phyloP scores from a whole-genome alignment of 1,140 invertebrate genomes.

The Drosophila sp. region DNA sequence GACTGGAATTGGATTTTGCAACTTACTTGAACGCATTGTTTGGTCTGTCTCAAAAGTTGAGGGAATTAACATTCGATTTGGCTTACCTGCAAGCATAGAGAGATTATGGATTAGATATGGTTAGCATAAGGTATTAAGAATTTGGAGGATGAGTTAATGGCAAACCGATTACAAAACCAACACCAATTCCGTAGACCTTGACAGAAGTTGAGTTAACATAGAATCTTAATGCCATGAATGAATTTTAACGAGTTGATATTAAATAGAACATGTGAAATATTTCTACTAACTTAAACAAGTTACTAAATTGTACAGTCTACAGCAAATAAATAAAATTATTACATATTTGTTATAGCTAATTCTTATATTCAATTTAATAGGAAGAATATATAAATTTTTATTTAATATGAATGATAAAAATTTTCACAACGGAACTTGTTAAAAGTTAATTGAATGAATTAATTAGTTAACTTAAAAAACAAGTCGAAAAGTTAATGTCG shows the following conservation, averaged over 20 bases:
- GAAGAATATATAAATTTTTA: too few relatives aligned
- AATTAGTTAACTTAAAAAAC: background rate
- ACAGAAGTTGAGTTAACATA: background rate
- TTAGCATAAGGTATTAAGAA: background rate
- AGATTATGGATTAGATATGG: constrained; percentile 4
- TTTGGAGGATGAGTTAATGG: constrained; percentile 5
- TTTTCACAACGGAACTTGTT: too few relatives aligned
- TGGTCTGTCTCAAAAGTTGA: constrained; percentile 5
- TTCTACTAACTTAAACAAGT: too few relatives aligned
- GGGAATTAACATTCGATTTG: background rate
- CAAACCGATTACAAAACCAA: constrained; percentile 19
- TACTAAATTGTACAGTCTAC: too few relatives aligned
- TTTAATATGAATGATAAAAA: too few relatives aligned
- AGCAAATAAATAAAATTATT: too few relatives aligned
- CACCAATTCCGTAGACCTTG: constrained; percentile 17
- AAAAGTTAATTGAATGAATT: background rate
- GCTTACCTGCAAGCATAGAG: constrained; percentile 43
- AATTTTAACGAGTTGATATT: background rate
- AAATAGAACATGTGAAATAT: background rate
- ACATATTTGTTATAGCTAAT: too few relatives aligned
- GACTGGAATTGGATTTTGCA: constrained; percentile 19
- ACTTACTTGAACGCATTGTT: constrained; percentile 47
- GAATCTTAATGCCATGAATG: background rate
- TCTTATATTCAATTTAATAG: too few relatives aligned
- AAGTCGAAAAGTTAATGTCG: too few relatives aligned